Percentiles rank a stretch among this genome's conserved stretches.
These are phyloP conservation scores for Anthoscopus minutus DNA, from an alignment of 2,113 vertebrate species.

Conservation along the genomic window DNA sequence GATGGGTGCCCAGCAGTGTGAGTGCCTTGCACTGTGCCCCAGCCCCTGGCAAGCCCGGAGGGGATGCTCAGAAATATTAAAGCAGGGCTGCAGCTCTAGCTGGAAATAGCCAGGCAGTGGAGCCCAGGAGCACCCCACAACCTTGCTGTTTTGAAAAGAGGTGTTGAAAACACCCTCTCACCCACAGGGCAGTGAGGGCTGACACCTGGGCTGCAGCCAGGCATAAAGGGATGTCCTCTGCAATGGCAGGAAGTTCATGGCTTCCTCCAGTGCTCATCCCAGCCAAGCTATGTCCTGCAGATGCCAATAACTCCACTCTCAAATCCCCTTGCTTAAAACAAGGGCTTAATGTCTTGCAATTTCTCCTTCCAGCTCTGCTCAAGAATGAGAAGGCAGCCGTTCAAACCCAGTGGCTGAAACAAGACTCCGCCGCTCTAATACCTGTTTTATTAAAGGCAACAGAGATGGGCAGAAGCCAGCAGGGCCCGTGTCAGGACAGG, in stretches of 20 bases:
- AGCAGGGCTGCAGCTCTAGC: not conserved
- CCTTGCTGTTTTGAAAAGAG: not conserved
- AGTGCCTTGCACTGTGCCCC: not conserved
- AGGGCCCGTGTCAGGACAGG: not conserved
- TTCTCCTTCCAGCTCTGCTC: not conserved
- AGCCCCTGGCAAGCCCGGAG: not conserved
- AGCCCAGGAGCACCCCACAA: not conserved
- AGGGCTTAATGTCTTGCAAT: not conserved
- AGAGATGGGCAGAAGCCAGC: slow-evolving; percentile 12
- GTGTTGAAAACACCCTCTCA: not conserved
- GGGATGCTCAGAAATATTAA: not conserved
- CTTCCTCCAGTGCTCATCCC: not conserved
- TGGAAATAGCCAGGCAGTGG: not conserved
- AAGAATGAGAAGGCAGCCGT: slow-evolving; percentile 11
- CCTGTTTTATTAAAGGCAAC: slow-evolving; percentile 50
- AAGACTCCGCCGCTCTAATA: slow-evolving; percentile 3
- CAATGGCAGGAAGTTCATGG: not conserved
- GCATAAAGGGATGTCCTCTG: not conserved
- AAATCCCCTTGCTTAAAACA: slow-evolving; percentile 11
- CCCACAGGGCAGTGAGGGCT: not conserved
- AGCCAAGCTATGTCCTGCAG: not conserved
- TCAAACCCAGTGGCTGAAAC: not conserved
- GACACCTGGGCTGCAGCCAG: not conserved
- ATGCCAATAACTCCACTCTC: not conserved
- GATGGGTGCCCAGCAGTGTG: rapidly evolving